Evolutionary conservation across 2,113 vertebrate genomes (phyloP).

Genomic region (Podiceps cristatus): DNA sequence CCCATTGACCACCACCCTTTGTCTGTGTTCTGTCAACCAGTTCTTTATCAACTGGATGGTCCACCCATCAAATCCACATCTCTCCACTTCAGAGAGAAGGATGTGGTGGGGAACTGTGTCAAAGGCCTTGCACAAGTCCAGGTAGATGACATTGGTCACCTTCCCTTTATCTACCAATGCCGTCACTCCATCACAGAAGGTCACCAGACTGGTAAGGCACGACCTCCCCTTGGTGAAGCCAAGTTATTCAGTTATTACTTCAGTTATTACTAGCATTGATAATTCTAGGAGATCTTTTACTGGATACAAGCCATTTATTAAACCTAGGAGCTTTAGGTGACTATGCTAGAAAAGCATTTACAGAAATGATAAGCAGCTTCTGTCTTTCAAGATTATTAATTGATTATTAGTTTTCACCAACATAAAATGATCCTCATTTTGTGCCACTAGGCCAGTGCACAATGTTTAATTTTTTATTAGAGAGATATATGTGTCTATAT

Average conservation of each 20-base stretch:
- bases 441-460: background rate
- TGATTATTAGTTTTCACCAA: slow-evolving; percentile 20
- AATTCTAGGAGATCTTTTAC: background rate
- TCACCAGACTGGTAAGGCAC: no score
- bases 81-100: no score
- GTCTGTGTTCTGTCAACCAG: no score
- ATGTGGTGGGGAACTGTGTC: no score
- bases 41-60: no score
- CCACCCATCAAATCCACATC: no score
- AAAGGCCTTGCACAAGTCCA: no score
- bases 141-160: no score
- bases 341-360: background rate
- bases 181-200: no score
- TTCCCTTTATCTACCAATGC: no score
- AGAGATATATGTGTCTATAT: background rate
- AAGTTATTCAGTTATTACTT: background rate
- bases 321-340: background rate
- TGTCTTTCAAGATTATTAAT: background rate
- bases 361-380: background rate
- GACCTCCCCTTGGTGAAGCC: no score
- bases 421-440: background rate
- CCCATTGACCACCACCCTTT: no score
- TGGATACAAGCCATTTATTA: background rate
- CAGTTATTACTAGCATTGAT: background rate
- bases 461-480: background rate